These are phyloP conservation scores for Crenichthys baileyi DNA, from an alignment of 2,797 vertebrate genomes.

Conservation along the genomic window DNA sequence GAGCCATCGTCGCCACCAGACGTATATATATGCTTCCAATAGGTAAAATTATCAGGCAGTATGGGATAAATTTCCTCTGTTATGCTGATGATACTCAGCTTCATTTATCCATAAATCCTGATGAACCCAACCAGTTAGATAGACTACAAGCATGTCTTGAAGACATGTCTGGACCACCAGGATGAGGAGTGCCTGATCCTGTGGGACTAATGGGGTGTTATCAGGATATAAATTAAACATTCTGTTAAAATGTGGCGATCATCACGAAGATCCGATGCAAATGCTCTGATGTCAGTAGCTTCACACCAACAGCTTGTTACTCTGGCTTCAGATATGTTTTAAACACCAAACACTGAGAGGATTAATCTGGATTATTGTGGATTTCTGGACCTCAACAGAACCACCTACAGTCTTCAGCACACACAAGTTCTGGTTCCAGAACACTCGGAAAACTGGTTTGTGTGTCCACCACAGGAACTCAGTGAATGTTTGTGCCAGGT, in stretches of 20 bases:
- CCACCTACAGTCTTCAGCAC: background rate
- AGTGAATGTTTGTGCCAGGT: too few species aligned
- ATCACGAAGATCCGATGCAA: background rate
- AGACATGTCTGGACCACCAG: background rate
- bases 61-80: background rate
- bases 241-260: too few species aligned
- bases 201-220: background rate
- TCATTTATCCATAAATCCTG: too few species aligned
- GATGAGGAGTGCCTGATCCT: background rate
- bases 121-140: too few species aligned
- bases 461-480: too few species aligned
- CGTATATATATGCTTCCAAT: too few species aligned
- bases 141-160: background rate
- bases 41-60: too few species aligned
- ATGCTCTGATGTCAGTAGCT: background rate
- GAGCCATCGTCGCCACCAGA: too few species aligned
- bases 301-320: background rate
- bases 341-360: background rate
- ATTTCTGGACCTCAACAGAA: background rate
- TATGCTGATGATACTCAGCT: too few species aligned
- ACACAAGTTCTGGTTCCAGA: background rate
- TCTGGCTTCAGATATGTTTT: background rate
- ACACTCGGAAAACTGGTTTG: too few species aligned
- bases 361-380: conserved; percentile 1
- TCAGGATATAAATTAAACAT: too few species aligned